phyloP scores from a whole-genome alignment of 2,797 vertebrate genomes.

The Falco columbarius region DNA sequence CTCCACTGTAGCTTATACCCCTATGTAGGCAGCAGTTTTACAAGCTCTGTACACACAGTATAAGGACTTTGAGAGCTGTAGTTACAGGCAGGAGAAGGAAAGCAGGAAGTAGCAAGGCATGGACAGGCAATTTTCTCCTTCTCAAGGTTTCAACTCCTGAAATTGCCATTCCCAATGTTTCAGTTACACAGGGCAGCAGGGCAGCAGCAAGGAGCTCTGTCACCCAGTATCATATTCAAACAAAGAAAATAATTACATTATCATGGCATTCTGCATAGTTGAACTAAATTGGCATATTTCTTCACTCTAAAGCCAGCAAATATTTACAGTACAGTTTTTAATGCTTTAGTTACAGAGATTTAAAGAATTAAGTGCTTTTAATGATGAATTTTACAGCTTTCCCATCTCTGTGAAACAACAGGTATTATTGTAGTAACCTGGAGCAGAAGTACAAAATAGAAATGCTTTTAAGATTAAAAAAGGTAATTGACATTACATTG shows the following conservation, averaged over 20 bases:
- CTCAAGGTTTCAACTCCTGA: background rate
- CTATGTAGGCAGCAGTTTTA: fast-evolving
- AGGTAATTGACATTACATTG: background rate
- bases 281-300: background rate
- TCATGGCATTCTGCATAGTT: background rate
- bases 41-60: background rate
- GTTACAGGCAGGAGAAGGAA: background rate
- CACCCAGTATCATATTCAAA: background rate
- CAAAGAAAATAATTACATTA: background rate
- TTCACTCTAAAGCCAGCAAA: background rate
- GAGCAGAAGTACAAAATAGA: background rate
- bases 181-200: background rate
- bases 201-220: background rate
- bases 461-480: background rate
- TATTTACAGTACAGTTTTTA: background rate
- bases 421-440: background rate
- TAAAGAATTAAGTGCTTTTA: background rate
- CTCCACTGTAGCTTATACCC: background rate
- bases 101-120: background rate
- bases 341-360: background rate
- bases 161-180: background rate
- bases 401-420: background rate
- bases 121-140: background rate
- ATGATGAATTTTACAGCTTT: background rate
- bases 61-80: background rate